Base-by-base conservation (phyloP, 2,113 vertebrate genomes). In the Rhombomys opimus region DNA sequence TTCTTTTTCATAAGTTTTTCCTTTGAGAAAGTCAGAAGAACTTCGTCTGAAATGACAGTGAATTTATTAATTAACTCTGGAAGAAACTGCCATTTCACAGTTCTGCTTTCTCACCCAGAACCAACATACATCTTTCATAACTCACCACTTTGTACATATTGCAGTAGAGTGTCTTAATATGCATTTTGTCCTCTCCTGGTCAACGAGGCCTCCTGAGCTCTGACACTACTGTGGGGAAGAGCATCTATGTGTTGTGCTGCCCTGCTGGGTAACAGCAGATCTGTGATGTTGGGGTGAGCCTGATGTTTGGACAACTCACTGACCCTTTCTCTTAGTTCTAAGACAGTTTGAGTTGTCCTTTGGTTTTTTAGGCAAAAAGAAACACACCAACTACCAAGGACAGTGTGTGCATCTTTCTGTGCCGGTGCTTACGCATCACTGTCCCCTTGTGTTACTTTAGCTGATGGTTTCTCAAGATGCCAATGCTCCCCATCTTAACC, bases 11-110 rank as follows among this genome's bases (percentile, higher is more conserved):
- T 35, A 32, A 77, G 32, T 22, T 54, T 89, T 78, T 72, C 59
- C 15, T 11, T 70, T 25, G 4, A 86, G 18, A 41, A 73, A 35
- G 46, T 72, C 54, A 46, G 35, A 50, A 77, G 25, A 68, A 68
- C 23, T 25, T 67, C 15, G 25, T 20, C 7, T 86, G 20, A 30
- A 54, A 46, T 86, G 15, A 72, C 14, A 72, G 5, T 72, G 59
- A 84, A 61, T 90, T 84, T 78, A 78, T 77, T 78, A 77, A 54
- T 78, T 76, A 78, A 54, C 80, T 73, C 93, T n/a, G 4, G n/a
- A 96, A 87, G 73, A 78, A 72, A 86, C 46, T 27, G 63, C 25
- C n/a, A 86, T 27, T 38, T 72, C 65, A 86, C 15, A 80, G 2
- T 72, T 87, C 41, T 13, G 0, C 46, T 41, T 54, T 89, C 52